Evolutionary conservation across 2,888 invertebrate species (phyloP).

Genomic region (Cataglyphis rosenhaueri): DNA sequence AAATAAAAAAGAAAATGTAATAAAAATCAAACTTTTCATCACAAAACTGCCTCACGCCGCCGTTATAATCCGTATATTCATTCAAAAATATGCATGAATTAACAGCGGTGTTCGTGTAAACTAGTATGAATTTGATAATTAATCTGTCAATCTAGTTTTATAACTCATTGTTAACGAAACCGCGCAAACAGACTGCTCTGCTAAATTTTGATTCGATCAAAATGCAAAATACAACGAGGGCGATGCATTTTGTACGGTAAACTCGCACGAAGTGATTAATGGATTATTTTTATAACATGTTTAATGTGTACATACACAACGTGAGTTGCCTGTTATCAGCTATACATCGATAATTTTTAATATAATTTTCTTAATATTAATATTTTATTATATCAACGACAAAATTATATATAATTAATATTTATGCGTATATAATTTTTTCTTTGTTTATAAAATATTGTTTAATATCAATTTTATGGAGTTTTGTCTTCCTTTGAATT

Average conservation of each 20-base stretch:
- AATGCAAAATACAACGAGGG: constrained; percentile 7
- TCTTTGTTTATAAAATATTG: not conserved
- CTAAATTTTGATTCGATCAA: constrained; percentile 16
- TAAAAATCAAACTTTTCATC: not conserved
- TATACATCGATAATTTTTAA: not conserved
- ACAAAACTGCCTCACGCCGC: not conserved
- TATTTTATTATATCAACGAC: not conserved
- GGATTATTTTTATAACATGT: constrained; percentile 9
- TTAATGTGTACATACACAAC: not conserved
- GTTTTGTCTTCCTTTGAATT: not conserved
- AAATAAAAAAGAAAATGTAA: not conserved
- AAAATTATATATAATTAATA: not conserved
- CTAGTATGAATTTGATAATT: constrained; percentile 64
- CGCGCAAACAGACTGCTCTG: not conserved
- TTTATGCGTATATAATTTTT: not conserved
- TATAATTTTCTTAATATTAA: not conserved
- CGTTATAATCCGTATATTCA: constrained; percentile 40
- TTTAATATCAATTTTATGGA: not conserved
- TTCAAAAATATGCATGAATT: constrained; percentile 57
- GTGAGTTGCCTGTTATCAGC: not conserved
- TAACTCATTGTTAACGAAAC: constrained; percentile 35
- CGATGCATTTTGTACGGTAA: not conserved
- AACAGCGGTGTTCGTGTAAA: constrained; percentile 44
- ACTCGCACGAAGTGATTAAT: not conserved
- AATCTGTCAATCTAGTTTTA: constrained; percentile 54